These are phyloP conservation scores for Sander lucioperca DNA, from an alignment of 2,113 vertebrate species.

Conservation along the genomic window DNA sequence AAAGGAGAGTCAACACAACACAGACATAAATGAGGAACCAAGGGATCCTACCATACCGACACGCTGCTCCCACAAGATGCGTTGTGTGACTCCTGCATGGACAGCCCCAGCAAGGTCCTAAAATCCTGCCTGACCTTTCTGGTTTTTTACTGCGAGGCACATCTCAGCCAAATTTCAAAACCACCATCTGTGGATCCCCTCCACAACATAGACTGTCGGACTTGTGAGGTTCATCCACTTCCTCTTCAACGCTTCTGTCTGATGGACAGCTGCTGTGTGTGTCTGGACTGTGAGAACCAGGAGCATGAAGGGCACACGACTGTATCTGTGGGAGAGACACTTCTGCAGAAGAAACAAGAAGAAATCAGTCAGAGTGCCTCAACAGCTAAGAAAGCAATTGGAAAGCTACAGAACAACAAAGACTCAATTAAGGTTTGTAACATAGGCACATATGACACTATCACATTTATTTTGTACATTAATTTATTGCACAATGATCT, in stretches of 20 bases:
- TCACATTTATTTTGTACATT: background rate
- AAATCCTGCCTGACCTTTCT: constrained; percentile 92
- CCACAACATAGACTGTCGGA: constrained; percentile 80
- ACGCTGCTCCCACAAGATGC: constrained; percentile 38
- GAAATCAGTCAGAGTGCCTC: constrained; percentile 77
- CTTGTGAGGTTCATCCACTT: constrained; percentile 84
- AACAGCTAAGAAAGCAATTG: constrained; percentile 80
- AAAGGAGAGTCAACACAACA: constrained; percentile 6
- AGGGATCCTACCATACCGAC: background rate
- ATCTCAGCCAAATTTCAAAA: constrained; percentile 80
- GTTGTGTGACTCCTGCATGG: constrained; percentile 88
- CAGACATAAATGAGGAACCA: background rate
- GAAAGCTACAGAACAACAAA: constrained; percentile 82
- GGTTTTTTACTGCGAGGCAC: constrained; percentile 89
- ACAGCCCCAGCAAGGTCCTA: constrained; percentile 69
- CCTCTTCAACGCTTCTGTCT: constrained; percentile 87
- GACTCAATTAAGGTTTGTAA: constrained; percentile 79
- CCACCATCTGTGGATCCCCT: constrained; percentile 86
- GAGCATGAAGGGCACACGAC: constrained; percentile 64
- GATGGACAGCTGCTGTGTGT: constrained; percentile 83
- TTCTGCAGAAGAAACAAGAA: constrained; percentile 71
- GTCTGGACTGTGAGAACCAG: constrained; percentile 80
- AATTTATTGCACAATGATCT: background rate
- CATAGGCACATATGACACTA: too few species aligned
- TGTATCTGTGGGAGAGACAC: constrained; percentile 71